Evolutionary conservation across 2,888 invertebrate species (phyloP), one percentile per base, ranked within the genome.

Genomic region (Orthosia incerta): DNA sequence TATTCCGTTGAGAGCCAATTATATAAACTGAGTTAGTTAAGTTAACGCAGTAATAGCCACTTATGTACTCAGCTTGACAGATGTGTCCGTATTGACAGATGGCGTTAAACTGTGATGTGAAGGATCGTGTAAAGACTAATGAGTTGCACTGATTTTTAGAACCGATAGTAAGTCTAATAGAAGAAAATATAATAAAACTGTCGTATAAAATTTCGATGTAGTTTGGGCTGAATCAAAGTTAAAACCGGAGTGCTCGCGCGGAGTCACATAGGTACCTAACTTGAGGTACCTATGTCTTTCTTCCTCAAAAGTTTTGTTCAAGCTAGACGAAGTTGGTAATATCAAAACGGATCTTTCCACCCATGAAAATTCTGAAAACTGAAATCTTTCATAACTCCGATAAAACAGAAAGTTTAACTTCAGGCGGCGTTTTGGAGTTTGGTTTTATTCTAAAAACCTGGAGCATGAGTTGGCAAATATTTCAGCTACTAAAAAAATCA

Each of bases 371-470:
- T 59, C 26, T 50, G 66, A 15, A 75, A 68, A 23, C 16, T 71
- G 20, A 9, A 59, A 45, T 61, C 26, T 61, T 70, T 61, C 71
- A 56, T 78, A 61, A 70, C 60, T 61, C 7, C 15, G 20, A 60
- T 61, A 60, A 69, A 69, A 57, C 51, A 50, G 18, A 51, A 60
- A 77, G 70, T 77, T 76, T 68, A 15, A 16, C 31, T 48, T 53
- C 39, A 18, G 9, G 7, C 15, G 7, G 48, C 15, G 23, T 39
- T 75, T 13, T 39, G 13, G 9, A 20, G 20, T 45, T 48, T n/a
- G n/a, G n/a, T n/a, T n/a, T n/a, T 18, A 26, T 26, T 11, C 7
- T 4, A 16, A 9, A n/a, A 64, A 26, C 16, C 13, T 65, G 45
- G n/a, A 46, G 9, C 46, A 16, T 20, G n/a, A 39, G 15, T 15